These are phyloP conservation scores for Apostichopus japonicus DNA, from an alignment of 35 echinoderm and acorn worm species.

Conservation along the genomic window DNA sequence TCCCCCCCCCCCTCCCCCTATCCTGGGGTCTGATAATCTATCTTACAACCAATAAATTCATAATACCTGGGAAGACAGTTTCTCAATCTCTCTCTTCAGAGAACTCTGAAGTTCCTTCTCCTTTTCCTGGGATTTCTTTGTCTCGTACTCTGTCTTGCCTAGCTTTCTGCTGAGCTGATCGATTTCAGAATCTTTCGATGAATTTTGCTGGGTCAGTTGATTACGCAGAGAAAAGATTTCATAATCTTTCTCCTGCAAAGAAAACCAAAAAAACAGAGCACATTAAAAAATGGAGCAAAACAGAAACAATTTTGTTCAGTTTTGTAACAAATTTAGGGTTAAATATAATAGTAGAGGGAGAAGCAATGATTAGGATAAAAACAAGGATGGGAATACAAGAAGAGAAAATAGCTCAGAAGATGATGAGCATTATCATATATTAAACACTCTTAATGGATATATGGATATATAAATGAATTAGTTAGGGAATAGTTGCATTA, in stretches of 20 bases:
- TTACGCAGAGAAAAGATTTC: constrained; percentile 8
- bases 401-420: too few species aligned
- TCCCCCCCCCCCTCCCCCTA: too few species aligned
- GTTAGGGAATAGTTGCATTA: too few species aligned
- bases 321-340: too few species aligned
- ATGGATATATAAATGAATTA: too few species aligned
- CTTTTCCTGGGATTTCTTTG: constrained; percentile 5
- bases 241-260: constrained; percentile 35
- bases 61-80: constrained; percentile 15
- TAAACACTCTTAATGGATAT: too few species aligned
- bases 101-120: constrained; percentile 21
- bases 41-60: neutral
- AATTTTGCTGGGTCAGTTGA: constrained; percentile 9
- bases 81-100: constrained; percentile 19
- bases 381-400: too few species aligned
- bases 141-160: constrained; percentile 36
- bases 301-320: too few species aligned
- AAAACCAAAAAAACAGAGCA: neutral
- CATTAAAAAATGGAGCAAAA: neutral
- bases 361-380: too few species aligned
- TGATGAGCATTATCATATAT: too few species aligned
- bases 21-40: too few species aligned
- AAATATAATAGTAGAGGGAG: too few species aligned
- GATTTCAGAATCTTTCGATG: neutral
- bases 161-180: constrained; percentile 22